Base-by-base conservation (phyloP, 2,797 vertebrate genomes). In the Pangasius djambal region DNA sequence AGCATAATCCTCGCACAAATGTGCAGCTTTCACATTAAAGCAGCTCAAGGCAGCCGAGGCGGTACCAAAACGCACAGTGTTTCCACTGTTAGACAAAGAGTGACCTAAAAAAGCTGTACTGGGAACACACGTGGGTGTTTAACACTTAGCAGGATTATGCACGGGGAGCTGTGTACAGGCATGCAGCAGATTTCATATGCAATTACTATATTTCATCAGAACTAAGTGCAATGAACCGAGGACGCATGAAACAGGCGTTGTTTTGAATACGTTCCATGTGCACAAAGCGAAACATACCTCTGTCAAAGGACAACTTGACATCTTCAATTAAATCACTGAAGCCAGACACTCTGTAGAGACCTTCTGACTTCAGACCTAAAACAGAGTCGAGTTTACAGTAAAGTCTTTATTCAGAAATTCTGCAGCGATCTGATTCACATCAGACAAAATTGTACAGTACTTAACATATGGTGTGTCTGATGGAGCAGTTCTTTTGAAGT, bases 321-420 rank as follows among this genome's bases (percentile, higher is more conserved):
- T 99, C 99, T 95, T 99, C 99, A 34, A 99, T 98, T 48, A 98
- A 97, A 92, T 99, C 99, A 81, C 97, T 99, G 94, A 99, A 99
- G 94, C 99, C 99, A 91, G 98, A 99, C 91, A 99, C 95, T 95
- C 98, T 97, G 96, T 99, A 99, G 0, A 99, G 97, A 93, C 99
- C 99, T 96, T 99, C 99, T 0, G 99, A 99, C 93, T 97, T 98
- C 90, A 99, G 96, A 95, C 99, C 98, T 99, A 83, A 94, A 87
- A 85, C 48, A 90, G 40, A 82, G 90, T 93, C 89, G 86, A 52
- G 57, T 59, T n/a, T 69, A 91, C 28, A 10, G 81, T 61, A 34
- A 78, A 79, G 77, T 12, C 34, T 81, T 10, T 40, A 87, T 77
- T 63, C 15, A 15, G 40, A 83, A 74, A 84, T 50, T 59, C 52